Evolutionary conservation across 2,113 vertebrate genomes (phyloP).

Genomic region (Cynopterus brachyotis): DNA sequence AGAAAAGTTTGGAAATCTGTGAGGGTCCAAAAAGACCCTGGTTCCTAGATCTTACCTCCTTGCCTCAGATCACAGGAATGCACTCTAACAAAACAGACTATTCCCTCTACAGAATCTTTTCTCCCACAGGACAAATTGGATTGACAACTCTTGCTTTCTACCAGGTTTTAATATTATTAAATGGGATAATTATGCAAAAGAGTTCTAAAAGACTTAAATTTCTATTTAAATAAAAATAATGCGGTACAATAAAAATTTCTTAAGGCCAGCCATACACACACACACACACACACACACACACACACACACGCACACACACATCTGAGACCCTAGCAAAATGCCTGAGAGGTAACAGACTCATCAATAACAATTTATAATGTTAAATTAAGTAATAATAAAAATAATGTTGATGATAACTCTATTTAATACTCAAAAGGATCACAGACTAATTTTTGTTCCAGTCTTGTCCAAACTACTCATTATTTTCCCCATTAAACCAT

Average conservation of each 20-base stretch:
- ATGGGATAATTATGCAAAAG: background rate
- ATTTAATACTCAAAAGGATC: background rate
- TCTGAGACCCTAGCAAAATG: background rate
- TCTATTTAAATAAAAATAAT: background rate
- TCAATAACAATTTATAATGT: background rate
- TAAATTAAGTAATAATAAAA: background rate
- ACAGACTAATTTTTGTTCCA: background rate
- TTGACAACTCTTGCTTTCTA: background rate
- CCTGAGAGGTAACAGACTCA: background rate
- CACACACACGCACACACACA: background rate
- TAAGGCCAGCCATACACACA: background rate
- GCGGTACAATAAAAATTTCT: background rate
- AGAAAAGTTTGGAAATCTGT: background rate
- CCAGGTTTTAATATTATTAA: background rate
- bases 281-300: too few relatives aligned
- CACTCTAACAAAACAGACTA: background rate
- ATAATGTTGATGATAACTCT: background rate
- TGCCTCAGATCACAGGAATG: background rate
- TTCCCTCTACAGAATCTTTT: background rate
- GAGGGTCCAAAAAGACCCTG: background rate
- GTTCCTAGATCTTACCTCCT: background rate
- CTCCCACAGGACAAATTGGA: background rate
- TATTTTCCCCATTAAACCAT: background rate
- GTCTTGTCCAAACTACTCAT: background rate
- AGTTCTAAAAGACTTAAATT: background rate